Evolutionary conservation across 2,888 invertebrate genomes (phyloP).

Genomic region (Conomelus anceps): DNA sequence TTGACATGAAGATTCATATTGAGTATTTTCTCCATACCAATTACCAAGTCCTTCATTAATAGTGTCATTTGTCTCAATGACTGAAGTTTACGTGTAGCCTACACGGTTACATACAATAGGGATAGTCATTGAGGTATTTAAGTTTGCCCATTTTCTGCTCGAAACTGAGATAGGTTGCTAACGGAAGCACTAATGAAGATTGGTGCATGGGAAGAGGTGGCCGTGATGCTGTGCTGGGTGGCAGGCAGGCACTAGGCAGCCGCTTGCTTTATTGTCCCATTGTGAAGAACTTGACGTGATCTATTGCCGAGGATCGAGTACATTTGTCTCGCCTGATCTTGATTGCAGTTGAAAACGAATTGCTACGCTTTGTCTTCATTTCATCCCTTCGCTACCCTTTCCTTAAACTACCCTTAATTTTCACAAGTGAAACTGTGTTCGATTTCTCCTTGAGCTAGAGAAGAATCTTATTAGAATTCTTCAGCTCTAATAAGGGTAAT

Average conservation of each 20-base stretch:
- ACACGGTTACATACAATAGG: neutral
- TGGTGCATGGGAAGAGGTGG: neutral
- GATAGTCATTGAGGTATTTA: neutral
- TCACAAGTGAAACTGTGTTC: neutral
- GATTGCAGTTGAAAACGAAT: slow-evolving; percentile 2
- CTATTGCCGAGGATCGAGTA: neutral
- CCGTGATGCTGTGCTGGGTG: neutral
- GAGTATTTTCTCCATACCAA: neutral
- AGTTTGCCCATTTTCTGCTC: neutral
- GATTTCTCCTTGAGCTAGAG: neutral
- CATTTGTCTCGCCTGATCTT: slow-evolving; percentile 3
- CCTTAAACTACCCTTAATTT: neutral
- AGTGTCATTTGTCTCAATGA: neutral
- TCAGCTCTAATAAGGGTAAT: neutral
- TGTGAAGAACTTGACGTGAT: neutral
- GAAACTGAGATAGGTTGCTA: neutral
- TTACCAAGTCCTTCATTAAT: neutral
- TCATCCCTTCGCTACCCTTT: neutral
- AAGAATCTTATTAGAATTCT: neutral
- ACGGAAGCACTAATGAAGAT: neutral
- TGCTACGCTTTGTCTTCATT: slow-evolving; percentile 8
- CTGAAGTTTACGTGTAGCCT: neutral
- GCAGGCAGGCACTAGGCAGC: neutral
- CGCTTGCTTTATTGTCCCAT: neutral
- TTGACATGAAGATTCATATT: too few species aligned